Conservation (phyloP, 2,113 vertebrate species). For the Pseudois nayaur region DNA sequence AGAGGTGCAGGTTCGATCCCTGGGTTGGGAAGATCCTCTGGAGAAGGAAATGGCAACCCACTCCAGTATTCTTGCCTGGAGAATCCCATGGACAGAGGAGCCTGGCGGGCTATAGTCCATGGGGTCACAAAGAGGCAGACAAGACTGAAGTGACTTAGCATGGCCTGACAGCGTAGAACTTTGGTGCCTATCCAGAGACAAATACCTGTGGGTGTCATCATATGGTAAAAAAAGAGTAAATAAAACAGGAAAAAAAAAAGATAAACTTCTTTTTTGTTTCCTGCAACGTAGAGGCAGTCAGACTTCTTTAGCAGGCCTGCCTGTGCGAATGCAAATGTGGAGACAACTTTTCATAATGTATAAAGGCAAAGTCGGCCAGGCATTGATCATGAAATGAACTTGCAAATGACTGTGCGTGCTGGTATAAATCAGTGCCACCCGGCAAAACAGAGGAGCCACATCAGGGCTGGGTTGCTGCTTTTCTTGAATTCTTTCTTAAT, state of each 20-base stretch:
- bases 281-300: neutral
- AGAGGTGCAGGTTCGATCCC: neutral
- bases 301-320: neutral
- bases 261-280: neutral
- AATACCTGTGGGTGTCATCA: neutral
- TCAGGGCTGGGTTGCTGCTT: constrained; percentile 22
- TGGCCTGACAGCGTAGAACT: neutral
- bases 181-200: neutral
- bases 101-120: accelerated
- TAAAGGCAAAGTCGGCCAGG: neutral
- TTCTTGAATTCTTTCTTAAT: constrained; percentile 63
- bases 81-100: neutral
- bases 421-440: constrained; percentile 63
- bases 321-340: neutral
- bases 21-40: neutral
- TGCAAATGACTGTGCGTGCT: constrained; percentile 23
- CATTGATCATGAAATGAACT: constrained; percentile 57
- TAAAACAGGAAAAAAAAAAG: neutral
- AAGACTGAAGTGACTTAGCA: neutral
- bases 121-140: neutral
- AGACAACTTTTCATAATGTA: constrained; percentile 34
- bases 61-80: neutral
- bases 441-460: constrained; percentile 18
- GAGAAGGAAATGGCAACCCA: neutral
- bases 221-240: neutral